Evolutionary conservation across 2,888 invertebrate genomes (phyloP).

Genomic region (Cordilura impudica): DNA sequence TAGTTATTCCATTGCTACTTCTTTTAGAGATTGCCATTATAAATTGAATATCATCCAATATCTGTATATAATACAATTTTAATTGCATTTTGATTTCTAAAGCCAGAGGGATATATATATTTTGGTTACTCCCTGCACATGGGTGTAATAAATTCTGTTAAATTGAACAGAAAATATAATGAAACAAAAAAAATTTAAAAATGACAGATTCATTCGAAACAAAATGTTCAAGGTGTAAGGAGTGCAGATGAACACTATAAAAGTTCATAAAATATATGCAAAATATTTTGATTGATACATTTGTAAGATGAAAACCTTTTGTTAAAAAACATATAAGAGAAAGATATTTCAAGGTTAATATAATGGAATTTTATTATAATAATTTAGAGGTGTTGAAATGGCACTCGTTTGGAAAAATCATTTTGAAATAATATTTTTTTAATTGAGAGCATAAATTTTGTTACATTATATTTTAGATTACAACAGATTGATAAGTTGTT

Average conservation of each 20-base stretch:
- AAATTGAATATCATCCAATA: conserved; percentile 5
- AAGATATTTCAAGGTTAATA: neutral
- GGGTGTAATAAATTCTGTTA: neutral
- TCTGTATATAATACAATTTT: conserved; percentile 7
- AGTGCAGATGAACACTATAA: neutral
- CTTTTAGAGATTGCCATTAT: neutral
- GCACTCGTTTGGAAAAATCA: neutral
- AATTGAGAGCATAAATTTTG: neutral
- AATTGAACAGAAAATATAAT: neutral
- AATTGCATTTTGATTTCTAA: conserved; percentile 16
- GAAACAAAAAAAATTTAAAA: neutral
- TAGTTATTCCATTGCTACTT: neutral
- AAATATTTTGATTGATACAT: neutral
- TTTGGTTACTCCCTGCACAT: neutral
- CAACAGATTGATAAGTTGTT: neutral
- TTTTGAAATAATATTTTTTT: neutral
- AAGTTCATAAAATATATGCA: neutral
- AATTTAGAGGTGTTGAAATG: neutral
- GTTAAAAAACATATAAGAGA: neutral
- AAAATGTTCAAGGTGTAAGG: neutral
- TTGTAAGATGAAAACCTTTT: neutral
- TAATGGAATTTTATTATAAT: neutral
- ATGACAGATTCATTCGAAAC: neutral
- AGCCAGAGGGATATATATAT: conserved; percentile 15
- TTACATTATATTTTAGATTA: neutral